These are phyloP conservation scores for Pedionomus torquatus DNA, from an alignment of 2,113 vertebrate species.

Conservation along the genomic window DNA sequence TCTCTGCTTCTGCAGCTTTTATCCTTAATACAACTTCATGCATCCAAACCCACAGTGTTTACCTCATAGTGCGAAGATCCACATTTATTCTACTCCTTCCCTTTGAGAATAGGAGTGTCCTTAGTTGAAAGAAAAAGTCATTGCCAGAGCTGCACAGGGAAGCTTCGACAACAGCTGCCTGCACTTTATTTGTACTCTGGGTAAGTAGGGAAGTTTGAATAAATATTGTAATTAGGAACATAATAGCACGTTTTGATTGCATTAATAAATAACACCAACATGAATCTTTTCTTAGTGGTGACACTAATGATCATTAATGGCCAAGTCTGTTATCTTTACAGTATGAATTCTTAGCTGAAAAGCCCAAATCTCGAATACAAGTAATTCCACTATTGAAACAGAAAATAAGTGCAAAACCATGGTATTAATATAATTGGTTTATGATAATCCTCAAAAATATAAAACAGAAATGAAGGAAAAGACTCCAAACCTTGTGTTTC, in stretches of 20 bases:
- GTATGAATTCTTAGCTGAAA: slow-evolving; percentile 49
- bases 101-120: not conserved
- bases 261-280: slow-evolving; percentile 62
- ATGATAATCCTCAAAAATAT: not conserved
- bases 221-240: slow-evolving; percentile 64
- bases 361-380: not conserved
- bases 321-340: slow-evolving; percentile 39
- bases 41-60: not conserved
- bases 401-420: not conserved
- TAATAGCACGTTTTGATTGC: slow-evolving; percentile 49
- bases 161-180: slow-evolving; percentile 30
- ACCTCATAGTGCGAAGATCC: not conserved
- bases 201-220: slow-evolving; percentile 52
- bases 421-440: not conserved
- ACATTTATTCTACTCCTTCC: not conserved
- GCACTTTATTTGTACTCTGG: not conserved
- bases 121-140: not conserved
- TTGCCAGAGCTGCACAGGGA: not conserved
- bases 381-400: not conserved
- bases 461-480: not conserved
- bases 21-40: not conserved
- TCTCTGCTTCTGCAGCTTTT: not conserved
- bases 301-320: slow-evolving; percentile 65
- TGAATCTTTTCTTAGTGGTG: slow-evolving; percentile 43
- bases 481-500: not conserved